These are phyloP conservation scores for Prunella himalayana DNA, from an alignment of 2,113 vertebrate species.

Conservation along the genomic window DNA sequence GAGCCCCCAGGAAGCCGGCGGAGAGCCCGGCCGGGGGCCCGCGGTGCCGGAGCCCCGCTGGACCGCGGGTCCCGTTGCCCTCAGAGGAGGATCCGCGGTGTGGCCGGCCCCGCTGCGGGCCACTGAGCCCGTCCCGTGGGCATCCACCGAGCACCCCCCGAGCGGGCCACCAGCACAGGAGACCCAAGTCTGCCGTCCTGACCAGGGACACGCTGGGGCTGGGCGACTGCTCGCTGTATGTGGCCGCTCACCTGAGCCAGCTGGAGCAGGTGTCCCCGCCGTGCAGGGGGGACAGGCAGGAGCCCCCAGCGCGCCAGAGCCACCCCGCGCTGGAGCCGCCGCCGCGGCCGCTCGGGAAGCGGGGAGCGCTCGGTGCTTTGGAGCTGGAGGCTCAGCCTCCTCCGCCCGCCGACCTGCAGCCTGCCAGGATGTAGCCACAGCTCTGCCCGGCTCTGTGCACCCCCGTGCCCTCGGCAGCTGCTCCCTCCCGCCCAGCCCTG, in stretches of 20 bases:
- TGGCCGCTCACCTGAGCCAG: constrained; percentile 76
- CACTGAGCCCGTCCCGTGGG: background rate
- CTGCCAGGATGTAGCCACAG: background rate
- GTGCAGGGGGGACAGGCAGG: background rate
- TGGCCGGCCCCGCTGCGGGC: background rate
- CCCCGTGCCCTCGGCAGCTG: background rate
- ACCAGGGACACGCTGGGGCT: fast-evolving
- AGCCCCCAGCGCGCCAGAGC: background rate
- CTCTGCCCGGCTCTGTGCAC: background rate
- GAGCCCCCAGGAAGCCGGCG: background rate
- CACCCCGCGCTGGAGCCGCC: background rate
- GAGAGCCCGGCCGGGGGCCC: background rate
- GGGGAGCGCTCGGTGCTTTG: background rate
- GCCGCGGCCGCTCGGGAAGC: fast-evolving
- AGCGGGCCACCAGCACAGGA: background rate
- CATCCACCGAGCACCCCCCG: background rate
- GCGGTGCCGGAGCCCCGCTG: background rate
- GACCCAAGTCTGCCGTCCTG: constrained; percentile 8
- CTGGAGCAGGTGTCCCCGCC: constrained; percentile 50
- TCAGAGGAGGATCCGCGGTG: background rate
- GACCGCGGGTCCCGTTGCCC: fast-evolving
- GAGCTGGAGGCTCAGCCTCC: background rate
- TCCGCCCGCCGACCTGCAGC: background rate
- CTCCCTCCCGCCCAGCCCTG: background rate
- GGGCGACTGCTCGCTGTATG: constrained; percentile 80